Conservation (phyloP, 2,113 vertebrate species). For the Columba livia region DNA sequence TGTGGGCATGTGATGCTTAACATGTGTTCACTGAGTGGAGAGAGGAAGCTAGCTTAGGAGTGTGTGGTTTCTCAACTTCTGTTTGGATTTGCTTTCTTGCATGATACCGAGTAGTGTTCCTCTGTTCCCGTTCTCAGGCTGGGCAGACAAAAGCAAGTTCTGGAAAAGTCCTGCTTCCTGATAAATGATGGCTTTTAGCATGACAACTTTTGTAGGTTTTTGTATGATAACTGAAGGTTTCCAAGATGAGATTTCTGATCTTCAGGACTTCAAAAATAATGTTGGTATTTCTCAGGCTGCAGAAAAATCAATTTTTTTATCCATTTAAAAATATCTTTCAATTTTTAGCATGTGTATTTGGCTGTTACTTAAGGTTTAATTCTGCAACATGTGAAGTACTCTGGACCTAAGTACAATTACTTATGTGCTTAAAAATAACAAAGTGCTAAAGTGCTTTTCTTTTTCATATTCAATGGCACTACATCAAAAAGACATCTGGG, state of each 20-base stretch:
- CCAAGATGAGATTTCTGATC: background rate
- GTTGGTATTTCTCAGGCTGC: background rate
- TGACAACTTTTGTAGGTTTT: background rate
- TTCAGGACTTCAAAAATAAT: background rate
- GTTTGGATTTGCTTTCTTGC: background rate
- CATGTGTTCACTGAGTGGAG: background rate
- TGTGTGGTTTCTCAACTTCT: background rate
- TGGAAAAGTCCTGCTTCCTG: background rate
- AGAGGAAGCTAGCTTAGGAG: background rate
- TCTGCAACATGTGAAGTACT: background rate
- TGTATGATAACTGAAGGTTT: background rate
- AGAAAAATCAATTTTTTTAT: background rate
- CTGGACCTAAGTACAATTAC: background rate
- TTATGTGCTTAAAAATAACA: background rate
- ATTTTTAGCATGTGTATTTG: background rate
- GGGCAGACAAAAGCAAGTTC: background rate
- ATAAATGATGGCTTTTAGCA: background rate
- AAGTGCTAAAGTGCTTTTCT: background rate
- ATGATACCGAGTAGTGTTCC: background rate
- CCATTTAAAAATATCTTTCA: background rate
- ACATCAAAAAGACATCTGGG: background rate
- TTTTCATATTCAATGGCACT: background rate
- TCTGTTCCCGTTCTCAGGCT: background rate
- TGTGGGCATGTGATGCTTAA: background rate
- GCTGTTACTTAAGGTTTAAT: background rate